Evolutionary conservation across 1,140 invertebrate species (phyloP), one percentile per base, ranked within the genome.

Genomic region (Megalonaias nervosa): DNA sequence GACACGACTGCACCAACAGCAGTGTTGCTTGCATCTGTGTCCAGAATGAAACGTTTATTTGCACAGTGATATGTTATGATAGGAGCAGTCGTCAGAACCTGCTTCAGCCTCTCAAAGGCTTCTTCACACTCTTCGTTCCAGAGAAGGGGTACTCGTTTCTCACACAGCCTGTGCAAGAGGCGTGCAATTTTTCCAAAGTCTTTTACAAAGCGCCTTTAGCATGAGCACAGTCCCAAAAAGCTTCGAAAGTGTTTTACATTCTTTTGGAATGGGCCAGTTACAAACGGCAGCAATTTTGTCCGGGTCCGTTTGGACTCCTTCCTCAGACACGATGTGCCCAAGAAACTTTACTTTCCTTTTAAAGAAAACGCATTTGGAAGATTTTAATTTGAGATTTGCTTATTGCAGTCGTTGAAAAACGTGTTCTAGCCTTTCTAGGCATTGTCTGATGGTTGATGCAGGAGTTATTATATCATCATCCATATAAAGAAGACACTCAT

Each of bases 1-100:
- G 75, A 80, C 57, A 89, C 74, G 3, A 85, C 82, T 6, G 81
- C 81, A 17, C 84, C 87, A 11, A 89, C 59, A 15, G 72, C 85
- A 26, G 69, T 19, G n/a, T 84, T 77, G 64, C 75, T 79, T 21
- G 77, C 84, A 70, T 86, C 85, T 16, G 77, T 81, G 16, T 85
- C 79, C 16, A 87, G 11, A 31, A 84, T 79, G 67, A 83, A 87
- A 16, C 62, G 61, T n/a, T 62, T 23, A 17, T 17, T 61, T 15
- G 57, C 55, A 23, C 56, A 12, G 55, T 71, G 69, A 16, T 73
- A 74, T 73, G 60, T 23, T 16, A 82, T 38, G 12, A 85, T 60
- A 60, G 82, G 82, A 57, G 77, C 60, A 12, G 61, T 68, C 0
- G 58, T 78, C 48, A 71, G 38, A 80, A 64, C 19, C 26, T 31